Evolutionary conservation across 1,140 invertebrate genomes (phyloP).

Genomic region (Cyphomyrmex costatus): DNA sequence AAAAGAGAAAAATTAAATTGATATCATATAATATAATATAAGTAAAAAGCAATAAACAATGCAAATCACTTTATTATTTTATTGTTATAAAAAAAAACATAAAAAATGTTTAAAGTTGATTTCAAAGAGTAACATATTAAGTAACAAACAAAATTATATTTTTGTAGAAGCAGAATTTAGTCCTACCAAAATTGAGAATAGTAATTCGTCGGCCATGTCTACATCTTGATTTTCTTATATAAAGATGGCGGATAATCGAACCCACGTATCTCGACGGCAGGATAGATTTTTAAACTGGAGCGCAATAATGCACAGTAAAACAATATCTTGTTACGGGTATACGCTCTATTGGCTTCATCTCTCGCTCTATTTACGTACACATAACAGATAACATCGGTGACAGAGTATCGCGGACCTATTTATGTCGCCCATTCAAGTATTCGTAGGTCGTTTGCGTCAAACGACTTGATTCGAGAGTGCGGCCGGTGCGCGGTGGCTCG

Average conservation of each 20-base stretch:
- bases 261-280: not conserved
- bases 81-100: not conserved
- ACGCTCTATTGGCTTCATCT: slow-evolving; percentile 52
- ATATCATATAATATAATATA: not conserved
- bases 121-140: not conserved
- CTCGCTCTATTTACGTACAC: slow-evolving; percentile 56
- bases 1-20: not conserved
- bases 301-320: slow-evolving; percentile 46
- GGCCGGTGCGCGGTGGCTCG: not conserved
- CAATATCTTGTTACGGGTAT: slow-evolving; percentile 43
- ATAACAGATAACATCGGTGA: slow-evolving; percentile 61
- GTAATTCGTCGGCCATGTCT: not conserved
- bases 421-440: slow-evolving; percentile 52
- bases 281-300: slow-evolving; percentile 39
- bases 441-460: slow-evolving; percentile 55
- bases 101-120: not conserved
- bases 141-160: not conserved
- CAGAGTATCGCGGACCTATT: slow-evolving; percentile 53
- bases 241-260: not conserved
- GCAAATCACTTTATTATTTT: not conserved
- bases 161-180: not conserved
- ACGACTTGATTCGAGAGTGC: not conserved
- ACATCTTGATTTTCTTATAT: not conserved
- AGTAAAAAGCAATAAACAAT: not conserved
- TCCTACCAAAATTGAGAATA: not conserved